A percentile compares a stretch with the other conserved stretches of the same genome.
phyloP scores from a whole-genome alignment of 2,113 vertebrate species.

The Crypturellus undulatus region DNA sequence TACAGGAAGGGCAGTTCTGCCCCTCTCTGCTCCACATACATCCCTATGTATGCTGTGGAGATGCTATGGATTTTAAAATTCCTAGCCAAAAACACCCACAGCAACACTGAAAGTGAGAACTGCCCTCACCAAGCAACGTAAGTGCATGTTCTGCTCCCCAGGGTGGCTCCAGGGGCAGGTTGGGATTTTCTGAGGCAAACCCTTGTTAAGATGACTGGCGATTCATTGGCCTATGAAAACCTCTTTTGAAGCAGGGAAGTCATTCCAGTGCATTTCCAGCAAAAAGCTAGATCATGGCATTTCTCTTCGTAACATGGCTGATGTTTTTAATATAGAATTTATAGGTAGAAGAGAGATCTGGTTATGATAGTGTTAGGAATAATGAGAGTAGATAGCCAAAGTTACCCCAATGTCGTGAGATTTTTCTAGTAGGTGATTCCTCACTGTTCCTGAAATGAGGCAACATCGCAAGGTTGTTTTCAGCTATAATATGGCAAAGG shows the following conservation, averaged over 20 bases:
- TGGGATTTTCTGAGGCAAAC: not conserved
- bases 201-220: not conserved
- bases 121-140: not conserved
- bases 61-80: not conserved
- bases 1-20: conserved; percentile 7
- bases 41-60: not conserved
- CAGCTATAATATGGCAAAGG: not conserved
- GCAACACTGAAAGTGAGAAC: not conserved
- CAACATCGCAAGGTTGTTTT: not conserved
- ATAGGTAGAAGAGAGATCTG: not conserved
- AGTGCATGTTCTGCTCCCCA: not conserved
- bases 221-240: not conserved
- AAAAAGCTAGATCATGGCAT: not conserved
- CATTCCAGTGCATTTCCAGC: not conserved
- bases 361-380: not conserved
- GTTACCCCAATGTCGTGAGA: not conserved
- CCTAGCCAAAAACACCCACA: not conserved
- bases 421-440: not conserved
- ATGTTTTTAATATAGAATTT: not conserved
- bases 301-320: not conserved
- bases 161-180: not conserved
- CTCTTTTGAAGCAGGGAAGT: not conserved
- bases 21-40: not conserved
- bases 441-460: not conserved
- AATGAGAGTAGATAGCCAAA: not conserved